Base-by-base conservation (phyloP, 2,888 invertebrate species). In the Chymomyza caudatula region DNA sequence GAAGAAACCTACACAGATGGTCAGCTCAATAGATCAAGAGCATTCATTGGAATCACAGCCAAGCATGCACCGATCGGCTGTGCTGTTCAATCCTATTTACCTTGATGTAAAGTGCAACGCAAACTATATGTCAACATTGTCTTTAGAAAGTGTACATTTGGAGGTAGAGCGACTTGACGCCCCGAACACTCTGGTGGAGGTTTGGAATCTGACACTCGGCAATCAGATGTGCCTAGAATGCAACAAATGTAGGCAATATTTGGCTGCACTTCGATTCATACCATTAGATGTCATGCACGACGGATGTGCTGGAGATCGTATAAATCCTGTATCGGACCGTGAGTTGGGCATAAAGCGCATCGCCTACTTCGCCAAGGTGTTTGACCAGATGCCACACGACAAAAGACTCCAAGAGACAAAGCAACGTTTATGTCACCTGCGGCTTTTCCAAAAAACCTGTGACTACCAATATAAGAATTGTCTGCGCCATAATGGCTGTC, bases 191-290 rank as follows among this genome's bases (percentile, higher is more conserved):
- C 44, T 77, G 0, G 63, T 47, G 4, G 60, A 66, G 0, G 59
- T 66, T 0, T 77, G 77, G 79, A 51, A 69, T 51, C 53, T n/a
- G n/a, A n/a, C n/a, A n/a, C n/a, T n/a, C n/a, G 55, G 3, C 4
- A 15, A 19, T 0, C 20, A 25, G 15, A 19, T n/a, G n/a, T n/a
- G n/a, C n/a, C n/a, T n/a, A n/a, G n/a, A n/a, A n/a, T n/a, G n/a
- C n/a, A 8, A 4, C 0, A 6, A 20, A 20, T n/a, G 11, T 19
- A 43, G 42, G 2, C 29, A 37, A 11, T 8, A 8, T 37, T 8
- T 11, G 11, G 43, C 11, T 57, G 56, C 44, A 42, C 23, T 25
- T 0, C n/a, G 22, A 8, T 60, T 19, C 0, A 13, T 19, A 13
- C 6, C 67, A 0, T 53, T 69, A 0, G 77, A 79, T 13, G 37